A percentile compares a stretch with the other conserved stretches of the same genome.
phyloP scores from a whole-genome alignment of 2,797 vertebrate species.

The Nyctibius grandis region DNA sequence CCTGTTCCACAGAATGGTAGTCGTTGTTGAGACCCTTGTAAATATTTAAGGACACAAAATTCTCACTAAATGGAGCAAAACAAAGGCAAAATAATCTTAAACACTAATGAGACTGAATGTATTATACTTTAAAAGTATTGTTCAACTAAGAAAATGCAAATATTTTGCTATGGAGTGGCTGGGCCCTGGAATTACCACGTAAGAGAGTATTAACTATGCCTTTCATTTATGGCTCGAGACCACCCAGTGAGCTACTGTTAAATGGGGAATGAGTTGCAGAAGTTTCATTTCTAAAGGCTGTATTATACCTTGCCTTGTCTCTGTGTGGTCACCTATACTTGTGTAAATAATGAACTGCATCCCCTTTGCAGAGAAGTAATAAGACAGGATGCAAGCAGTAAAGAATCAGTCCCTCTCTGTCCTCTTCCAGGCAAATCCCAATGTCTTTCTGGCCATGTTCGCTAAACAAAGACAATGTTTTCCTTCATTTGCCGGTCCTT shows the following conservation, averaged over 20 bases:
- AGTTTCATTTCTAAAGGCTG: neutral
- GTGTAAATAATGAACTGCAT: neutral
- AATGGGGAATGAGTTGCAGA: neutral
- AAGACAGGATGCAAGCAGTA: neutral
- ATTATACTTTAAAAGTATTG: neutral
- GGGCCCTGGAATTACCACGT: neutral
- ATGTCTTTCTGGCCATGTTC: neutral
- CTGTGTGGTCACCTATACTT: slow-evolving; percentile 3
- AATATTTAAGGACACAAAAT: neutral
- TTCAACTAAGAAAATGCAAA: neutral
- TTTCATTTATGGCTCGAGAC: neutral
- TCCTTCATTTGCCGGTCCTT: neutral
- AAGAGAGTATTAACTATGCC: neutral
- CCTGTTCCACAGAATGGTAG: neutral
- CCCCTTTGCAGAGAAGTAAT: neutral
- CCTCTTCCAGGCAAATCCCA: neutral
- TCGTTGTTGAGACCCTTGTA: neutral
- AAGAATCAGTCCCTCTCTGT: neutral
- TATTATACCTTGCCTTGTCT: neutral
- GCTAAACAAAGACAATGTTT: neutral
- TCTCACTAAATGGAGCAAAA: neutral
- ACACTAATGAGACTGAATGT: neutral
- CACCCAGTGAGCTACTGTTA: neutral
- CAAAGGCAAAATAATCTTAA: neutral
- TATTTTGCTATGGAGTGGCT: neutral